Percentiles rank a stretch among this genome's conserved stretches.
Conservation (phyloP, 1,140 invertebrate species). For the Danaus melanippus region DNA sequence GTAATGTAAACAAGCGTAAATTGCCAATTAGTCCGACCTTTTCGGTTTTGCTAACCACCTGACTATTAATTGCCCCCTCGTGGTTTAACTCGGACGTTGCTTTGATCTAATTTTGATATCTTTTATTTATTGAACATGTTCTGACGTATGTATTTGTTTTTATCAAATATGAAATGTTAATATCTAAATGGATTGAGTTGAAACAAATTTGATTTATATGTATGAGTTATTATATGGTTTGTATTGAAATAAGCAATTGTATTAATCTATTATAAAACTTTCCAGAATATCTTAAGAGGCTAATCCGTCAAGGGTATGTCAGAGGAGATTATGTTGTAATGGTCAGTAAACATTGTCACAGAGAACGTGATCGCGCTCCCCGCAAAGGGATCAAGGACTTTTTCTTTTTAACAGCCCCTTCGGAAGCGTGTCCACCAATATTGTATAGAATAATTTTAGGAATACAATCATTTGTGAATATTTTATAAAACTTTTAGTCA, state of each 20-base stretch:
- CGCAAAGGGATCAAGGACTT: slow-evolving; percentile 37
- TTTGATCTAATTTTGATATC: too few relatives aligned
- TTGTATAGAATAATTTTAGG: too few relatives aligned
- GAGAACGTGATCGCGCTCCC: slow-evolving; percentile 39
- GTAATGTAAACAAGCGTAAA: slow-evolving; percentile 31
- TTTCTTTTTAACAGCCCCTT: slow-evolving; percentile 29
- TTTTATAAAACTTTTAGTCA: too few relatives aligned
- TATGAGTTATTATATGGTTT: background rate
- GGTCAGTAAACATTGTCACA: slow-evolving; percentile 41
- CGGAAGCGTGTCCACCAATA: too few relatives aligned
- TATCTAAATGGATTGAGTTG: too few relatives aligned
- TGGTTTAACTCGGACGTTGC: too few relatives aligned
- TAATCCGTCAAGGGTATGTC: slow-evolving; percentile 9
- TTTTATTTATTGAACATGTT: too few relatives aligned
- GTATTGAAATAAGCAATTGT: background rate
- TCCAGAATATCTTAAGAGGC: slow-evolving; percentile 1
- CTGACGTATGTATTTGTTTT: background rate
- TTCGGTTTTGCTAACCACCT: slow-evolving; percentile 5
- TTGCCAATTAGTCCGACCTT: slow-evolving; percentile 35
- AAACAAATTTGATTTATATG: too few relatives aligned
- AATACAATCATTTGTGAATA: too few relatives aligned
- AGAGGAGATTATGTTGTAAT: slow-evolving; percentile 48
- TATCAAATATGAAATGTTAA: background rate
- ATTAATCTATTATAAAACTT: slow-evolving; percentile 2
- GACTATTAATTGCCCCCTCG: too few relatives aligned